Evolutionary conservation across 2,113 vertebrate species (phyloP).

Genomic region (Channa maculata): DNA sequence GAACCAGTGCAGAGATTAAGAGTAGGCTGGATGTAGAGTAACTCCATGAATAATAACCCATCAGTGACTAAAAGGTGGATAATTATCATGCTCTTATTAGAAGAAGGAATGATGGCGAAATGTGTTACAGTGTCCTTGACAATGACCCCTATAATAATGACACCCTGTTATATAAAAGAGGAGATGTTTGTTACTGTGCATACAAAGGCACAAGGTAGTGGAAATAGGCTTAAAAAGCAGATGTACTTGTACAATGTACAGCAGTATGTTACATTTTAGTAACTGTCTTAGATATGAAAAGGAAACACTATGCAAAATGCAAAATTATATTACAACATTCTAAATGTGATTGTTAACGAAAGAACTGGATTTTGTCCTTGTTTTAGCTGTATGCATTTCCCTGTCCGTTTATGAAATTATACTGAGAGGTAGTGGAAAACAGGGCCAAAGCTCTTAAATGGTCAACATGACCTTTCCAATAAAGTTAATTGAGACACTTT

Average conservation of each 20-base stretch:
- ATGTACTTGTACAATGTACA: neutral
- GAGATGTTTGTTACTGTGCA: slow-evolving; percentile 7
- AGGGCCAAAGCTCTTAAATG: neutral
- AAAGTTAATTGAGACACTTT: neutral
- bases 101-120: slow-evolving; percentile 64
- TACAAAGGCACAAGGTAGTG: neutral
- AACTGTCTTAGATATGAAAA: neutral
- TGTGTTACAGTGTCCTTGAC: slow-evolving; percentile 73
- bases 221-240: slow-evolving; percentile 4
- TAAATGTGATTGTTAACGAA: too few species aligned
- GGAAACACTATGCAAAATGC: neutral
- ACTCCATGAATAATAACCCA: slow-evolving; percentile 69
- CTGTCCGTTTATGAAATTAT: neutral
- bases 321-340: neutral
- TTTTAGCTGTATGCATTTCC: neutral
- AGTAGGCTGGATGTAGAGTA: slow-evolving; percentile 52
- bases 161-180: slow-evolving; percentile 51
- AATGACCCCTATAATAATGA: slow-evolving; percentile 57
- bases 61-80: slow-evolving; percentile 64
- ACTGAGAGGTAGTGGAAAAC: neutral
- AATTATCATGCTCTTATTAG: slow-evolving; percentile 71
- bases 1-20: slow-evolving; percentile 15
- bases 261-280: too few species aligned
- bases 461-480: slow-evolving; percentile 5
- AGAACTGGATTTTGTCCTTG: neutral